Conservation (phyloP, 2,113 vertebrate genomes). For the Vireo altiloquus region DNA sequence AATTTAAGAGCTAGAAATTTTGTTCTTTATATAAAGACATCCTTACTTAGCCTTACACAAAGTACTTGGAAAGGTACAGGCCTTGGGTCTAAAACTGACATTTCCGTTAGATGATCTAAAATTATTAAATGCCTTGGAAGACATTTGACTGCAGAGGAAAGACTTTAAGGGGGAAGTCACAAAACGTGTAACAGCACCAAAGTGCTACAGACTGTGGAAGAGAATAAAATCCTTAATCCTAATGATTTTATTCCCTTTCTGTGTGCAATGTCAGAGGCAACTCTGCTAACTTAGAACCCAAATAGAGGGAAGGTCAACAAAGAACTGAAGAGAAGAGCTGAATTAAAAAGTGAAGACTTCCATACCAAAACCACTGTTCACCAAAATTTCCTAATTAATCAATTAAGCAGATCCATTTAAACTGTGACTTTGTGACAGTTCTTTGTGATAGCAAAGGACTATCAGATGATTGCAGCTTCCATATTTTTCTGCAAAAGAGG, state of each 20-base stretch:
- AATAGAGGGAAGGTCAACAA: neutral
- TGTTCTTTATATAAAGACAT: neutral
- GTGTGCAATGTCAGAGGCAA: neutral
- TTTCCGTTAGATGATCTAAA: neutral
- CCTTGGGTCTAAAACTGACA: slow-evolving; percentile 15
- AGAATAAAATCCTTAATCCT: neutral
- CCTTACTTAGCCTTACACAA: neutral
- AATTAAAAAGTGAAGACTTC: neutral
- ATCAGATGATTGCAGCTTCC: neutral
- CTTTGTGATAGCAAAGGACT: neutral
- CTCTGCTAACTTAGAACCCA: neutral
- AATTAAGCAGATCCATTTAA: neutral
- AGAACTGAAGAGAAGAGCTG: neutral
- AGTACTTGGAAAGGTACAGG: neutral
- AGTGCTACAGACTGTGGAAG: neutral
- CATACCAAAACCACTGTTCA: neutral
- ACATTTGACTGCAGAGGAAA: neutral
- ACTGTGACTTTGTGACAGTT: neutral
- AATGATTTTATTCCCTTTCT: neutral
- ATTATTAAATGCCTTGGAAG: slow-evolving; percentile 7
- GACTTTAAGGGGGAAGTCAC: neutral
- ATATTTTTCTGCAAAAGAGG: neutral
- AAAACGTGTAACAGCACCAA: neutral
- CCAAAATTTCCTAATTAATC: neutral
- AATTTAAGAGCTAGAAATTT: neutral